Evolutionary conservation across 2,888 invertebrate species (phyloP), one percentile per base, ranked within the genome.

Genomic region (Drosophila monieri): DNA sequence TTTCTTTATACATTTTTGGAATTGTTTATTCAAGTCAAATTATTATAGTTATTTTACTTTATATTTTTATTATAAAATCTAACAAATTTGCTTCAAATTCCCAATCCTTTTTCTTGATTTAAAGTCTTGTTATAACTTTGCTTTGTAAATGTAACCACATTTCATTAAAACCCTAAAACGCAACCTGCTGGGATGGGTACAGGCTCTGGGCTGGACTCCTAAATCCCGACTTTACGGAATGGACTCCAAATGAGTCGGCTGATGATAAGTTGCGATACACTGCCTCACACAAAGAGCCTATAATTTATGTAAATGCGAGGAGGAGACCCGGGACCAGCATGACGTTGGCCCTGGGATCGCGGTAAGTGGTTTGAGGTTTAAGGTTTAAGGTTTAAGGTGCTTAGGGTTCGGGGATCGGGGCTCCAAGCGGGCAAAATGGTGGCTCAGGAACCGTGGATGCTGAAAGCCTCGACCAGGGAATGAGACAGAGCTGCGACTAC

Each of bases 241-340:
- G 62, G 61, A 41, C 32, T 32, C 32, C 61, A 48, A 47, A 68
- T 69, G 68, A 48, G 53, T 43, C 52, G 55, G 35, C 49, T 54
- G 70, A 65, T 74, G 73, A 56, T 71, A 60, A 53, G 60, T 41
- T 44, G 35, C 72, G 69, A 73, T 61, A 57, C 70, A 67, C 73
- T 37, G 35, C 44, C 23, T 14, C 15, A 15, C 44, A 64, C 80
- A 88, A 77, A 72, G 73, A 77, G 77, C 74, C 73, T 77, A 86
- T 89, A 90, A 90, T 90, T 90, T 90, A 90, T 90, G 89, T 85
- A 88, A 90, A 89, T 89, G 69, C 68, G 55, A 67, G 49, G 48
- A 47, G 47, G 41, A 48, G 59, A 49, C 35, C 62, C 52, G 39
- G 56, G 59, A 74, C 74, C 84, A 86, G 74, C 84, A 74, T 84